Evolutionary conservation across 2,888 invertebrate species (phyloP).

Genomic region (Linnaemya tessellans): DNA sequence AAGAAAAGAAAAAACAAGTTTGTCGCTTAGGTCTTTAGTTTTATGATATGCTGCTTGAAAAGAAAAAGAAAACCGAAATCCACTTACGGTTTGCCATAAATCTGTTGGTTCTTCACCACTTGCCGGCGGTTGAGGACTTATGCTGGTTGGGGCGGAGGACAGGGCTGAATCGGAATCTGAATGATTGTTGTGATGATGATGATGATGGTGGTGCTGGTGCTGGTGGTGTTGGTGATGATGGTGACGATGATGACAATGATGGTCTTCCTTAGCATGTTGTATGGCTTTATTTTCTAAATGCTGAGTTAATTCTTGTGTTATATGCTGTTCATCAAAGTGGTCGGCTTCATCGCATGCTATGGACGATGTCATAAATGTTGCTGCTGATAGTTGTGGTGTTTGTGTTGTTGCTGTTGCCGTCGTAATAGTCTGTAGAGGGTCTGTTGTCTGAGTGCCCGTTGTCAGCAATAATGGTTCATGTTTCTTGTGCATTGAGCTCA

Average conservation of each 20-base stretch:
- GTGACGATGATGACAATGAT: conserved; percentile 46
- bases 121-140: conserved; percentile 87
- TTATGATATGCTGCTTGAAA: background rate
- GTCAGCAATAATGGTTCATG: conserved; percentile 65
- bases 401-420: conserved; percentile 74
- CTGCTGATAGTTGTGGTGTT: conserved; percentile 48
- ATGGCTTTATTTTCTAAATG: conserved; percentile 70
- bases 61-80: background rate
- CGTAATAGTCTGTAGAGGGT: conserved; percentile 73
- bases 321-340: conserved; percentile 67
- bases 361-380: conserved; percentile 70
- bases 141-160: conserved; percentile 88
- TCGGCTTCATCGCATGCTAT: conserved; percentile 57
- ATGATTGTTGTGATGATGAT: conserved; percentile 77
- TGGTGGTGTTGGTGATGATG: conserved; percentile 54
- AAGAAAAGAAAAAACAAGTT: background rate
- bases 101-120: conserved; percentile 81
- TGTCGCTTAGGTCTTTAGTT: conserved; percentile 3
- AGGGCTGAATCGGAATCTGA: conserved; percentile 88
- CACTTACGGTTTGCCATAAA: conserved; percentile 83
- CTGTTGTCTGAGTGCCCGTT: conserved; percentile 73
- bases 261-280: conserved; percentile 63
- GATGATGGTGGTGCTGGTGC: conserved; percentile 41
- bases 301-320: conserved; percentile 68
- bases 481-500: conserved; percentile 37